phyloP scores from a whole-genome alignment of 1,140 invertebrate species.

The Conus betulinus region DNA sequence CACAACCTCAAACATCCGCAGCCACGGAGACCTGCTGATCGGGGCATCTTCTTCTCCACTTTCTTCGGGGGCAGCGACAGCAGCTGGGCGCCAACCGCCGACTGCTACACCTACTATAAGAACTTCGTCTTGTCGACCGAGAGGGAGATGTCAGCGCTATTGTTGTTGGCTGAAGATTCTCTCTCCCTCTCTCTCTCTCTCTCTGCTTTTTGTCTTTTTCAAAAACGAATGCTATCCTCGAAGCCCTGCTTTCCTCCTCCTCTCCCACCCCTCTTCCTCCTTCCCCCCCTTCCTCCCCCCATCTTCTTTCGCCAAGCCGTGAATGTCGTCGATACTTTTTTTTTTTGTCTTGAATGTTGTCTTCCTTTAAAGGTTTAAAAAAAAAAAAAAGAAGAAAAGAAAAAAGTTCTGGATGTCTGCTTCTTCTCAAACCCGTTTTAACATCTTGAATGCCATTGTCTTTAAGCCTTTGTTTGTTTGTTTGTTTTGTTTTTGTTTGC shows the following conservation, averaged over 20 bases:
- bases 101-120: slow-evolving; percentile 54
- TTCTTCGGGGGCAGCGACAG: slow-evolving; percentile 61
- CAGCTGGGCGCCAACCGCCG: slow-evolving; percentile 51
- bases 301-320: no score
- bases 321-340: no score
- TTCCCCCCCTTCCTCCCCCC: not conserved
- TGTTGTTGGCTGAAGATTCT: not conserved
- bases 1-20: slow-evolving; percentile 27
- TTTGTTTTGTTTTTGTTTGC: no score
- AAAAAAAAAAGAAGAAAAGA: no score
- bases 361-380: no score
- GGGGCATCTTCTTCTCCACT: slow-evolving; percentile 64
- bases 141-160: not conserved
- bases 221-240: not conserved
- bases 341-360: not conserved
- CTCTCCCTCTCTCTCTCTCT: not conserved
- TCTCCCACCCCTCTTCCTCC: not conserved
- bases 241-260: not conserved
- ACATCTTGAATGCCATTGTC: no score
- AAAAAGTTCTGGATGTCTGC: no score
- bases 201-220: not conserved
- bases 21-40: not conserved
- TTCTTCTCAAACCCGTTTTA: no score
- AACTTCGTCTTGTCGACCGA: slow-evolving; percentile 33
- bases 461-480: no score